Conservation (phyloP, 2,797 vertebrate species). For the Cuniculus paca region DNA sequence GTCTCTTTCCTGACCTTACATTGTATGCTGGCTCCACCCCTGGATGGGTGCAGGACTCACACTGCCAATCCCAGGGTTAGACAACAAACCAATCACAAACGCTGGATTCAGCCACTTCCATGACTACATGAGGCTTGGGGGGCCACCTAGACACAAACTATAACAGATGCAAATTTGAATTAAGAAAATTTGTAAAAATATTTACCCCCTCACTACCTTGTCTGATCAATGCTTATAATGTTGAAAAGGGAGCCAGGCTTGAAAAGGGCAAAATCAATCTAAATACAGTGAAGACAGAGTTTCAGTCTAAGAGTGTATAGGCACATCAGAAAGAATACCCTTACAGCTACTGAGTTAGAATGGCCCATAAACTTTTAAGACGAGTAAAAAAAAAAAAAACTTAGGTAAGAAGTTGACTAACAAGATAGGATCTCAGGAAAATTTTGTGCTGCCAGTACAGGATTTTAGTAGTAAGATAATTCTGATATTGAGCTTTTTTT, state of each 20-base stretch:
- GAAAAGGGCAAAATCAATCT: neutral
- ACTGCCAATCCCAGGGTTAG: no score
- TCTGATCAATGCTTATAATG: neutral
- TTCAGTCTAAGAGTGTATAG: neutral
- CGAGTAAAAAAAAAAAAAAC: conserved; percentile 1
- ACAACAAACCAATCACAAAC: no score
- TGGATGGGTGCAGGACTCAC: no score
- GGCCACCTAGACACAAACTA: no score
- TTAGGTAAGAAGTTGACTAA: neutral
- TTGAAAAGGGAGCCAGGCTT: neutral
- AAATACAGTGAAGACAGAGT: neutral
- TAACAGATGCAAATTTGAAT: conserved; percentile 20
- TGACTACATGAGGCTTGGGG: no score
- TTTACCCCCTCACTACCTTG: neutral
- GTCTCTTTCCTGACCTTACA: no score
- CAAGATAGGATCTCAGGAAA: neutral
- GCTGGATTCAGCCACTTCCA: no score
- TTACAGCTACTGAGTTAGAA: neutral
- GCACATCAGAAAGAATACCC: neutral
- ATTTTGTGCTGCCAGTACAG: neutral
- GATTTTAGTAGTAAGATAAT: neutral
- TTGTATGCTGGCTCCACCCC: no score
- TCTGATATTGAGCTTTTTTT: neutral
- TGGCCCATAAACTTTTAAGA: neutral
- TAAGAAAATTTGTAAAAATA: conserved; percentile 26